phyloP scores from a whole-genome alignment of 2,888 invertebrate species.

The Noctua janthe region DNA sequence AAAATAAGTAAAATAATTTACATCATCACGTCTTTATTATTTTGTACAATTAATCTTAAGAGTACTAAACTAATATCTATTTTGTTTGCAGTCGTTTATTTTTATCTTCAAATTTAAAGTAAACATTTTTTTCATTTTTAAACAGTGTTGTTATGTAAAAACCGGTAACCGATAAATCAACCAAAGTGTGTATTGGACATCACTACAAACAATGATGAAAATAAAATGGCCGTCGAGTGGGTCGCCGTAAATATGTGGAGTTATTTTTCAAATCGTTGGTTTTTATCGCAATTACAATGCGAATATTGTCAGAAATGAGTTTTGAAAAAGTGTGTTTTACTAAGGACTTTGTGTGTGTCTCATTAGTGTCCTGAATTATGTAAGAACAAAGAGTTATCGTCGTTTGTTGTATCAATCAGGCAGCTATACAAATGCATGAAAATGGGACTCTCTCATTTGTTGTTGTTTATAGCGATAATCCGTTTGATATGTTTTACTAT shows the following conservation, averaged over 20 bases:
- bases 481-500: slow-evolving; percentile 77
- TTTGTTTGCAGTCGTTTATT: not conserved
- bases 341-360: slow-evolving; percentile 71
- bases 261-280: slow-evolving; percentile 75
- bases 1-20: too few species aligned
- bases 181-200: slow-evolving; percentile 29
- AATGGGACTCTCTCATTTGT: slow-evolving; percentile 88
- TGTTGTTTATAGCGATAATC: slow-evolving; percentile 83
- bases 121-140: not conserved
- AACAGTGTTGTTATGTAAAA: slow-evolving; percentile 5
- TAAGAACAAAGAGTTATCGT: slow-evolving; percentile 80
- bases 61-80: not conserved
- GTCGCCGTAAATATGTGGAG: slow-evolving; percentile 80
- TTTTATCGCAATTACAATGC: slow-evolving; percentile 78
- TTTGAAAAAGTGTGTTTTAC: slow-evolving; percentile 74
- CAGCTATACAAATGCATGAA: slow-evolving; percentile 86
- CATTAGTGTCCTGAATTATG: slow-evolving; percentile 81
- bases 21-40: not conserved
- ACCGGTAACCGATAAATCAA: slow-evolving; percentile 26
- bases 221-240: slow-evolving; percentile 86
- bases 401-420: slow-evolving; percentile 79
- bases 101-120: not conserved
- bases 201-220: slow-evolving; percentile 63
- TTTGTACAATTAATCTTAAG: not conserved
- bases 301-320: slow-evolving; percentile 72